Base-by-base conservation (phyloP, 1,140 invertebrate species). In the Achatina immaculata region DNA sequence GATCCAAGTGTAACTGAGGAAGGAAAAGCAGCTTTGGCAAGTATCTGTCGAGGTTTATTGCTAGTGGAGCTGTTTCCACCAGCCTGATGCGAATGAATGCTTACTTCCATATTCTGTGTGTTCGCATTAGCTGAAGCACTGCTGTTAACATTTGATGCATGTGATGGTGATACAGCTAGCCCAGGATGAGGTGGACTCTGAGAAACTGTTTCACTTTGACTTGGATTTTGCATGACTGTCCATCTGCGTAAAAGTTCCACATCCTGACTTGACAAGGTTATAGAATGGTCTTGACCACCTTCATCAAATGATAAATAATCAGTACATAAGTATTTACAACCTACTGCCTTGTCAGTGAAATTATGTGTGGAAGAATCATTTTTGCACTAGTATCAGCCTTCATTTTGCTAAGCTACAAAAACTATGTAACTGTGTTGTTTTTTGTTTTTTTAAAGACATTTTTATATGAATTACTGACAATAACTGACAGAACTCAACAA, bases 241-340 rank as follows among this genome's bases (percentile, higher is more conserved):
- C 89, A 90, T 40, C 88, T 79, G 24, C 89, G 83, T n/a, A 90
- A 78, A 62, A 90, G 80, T 58, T 88, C 86, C 73, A 82, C 86
- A 74, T 90, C 89, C 16, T 85, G 88, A 69, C 82, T 83, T 1
- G 88, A 86, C 19, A 89, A 77, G 11, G 80, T 19, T 16, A 75
- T 66, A 42, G 45, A n/a, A 21, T 51, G 40, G n/a, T n/a, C n/a
- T n/a, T n/a, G n/a, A n/a, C n/a, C n/a, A n/a, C n/a, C n/a, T n/a
- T n/a, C n/a, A n/a, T n/a, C n/a, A n/a, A n/a, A n/a, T n/a, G n/a
- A n/a, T n/a, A n/a, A n/a, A n/a, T n/a, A n/a, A n/a, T n/a, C n/a
- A n/a, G n/a, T n/a, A n/a, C n/a, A n/a, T n/a, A n/a, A n/a, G n/a
- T n/a, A n/a, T n/a, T n/a, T n/a, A n/a, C n/a, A n/a, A n/a, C n/a